Evolutionary conservation across 2,113 vertebrate genomes (phyloP), one percentile per base, ranked within the genome.

Genomic region (Crotalus tigris): DNA sequence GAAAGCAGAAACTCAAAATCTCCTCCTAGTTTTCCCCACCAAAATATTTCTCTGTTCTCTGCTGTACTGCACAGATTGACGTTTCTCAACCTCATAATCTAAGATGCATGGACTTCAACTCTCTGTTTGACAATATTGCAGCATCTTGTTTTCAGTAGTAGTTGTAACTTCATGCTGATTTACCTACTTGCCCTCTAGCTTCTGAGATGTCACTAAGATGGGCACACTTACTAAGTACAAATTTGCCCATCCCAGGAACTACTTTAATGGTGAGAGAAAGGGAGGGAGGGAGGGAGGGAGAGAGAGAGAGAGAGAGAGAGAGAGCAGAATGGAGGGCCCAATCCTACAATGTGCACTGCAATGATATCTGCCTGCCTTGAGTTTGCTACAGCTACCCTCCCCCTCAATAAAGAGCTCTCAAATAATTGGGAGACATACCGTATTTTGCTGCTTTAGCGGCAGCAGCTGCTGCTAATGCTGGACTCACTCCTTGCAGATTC

Each of bases 401-500:
- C 7, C 81, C 0, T 2, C 9, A 19, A 55, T n/a, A 39, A 39
- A 44, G 33, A 8, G 13, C 5, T 46, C 5, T 26, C 2, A 21
- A 64, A 7, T 58, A 29, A 81, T 51, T 58, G 13, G 17, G 59
- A 51, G 4, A 26, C 92, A 75, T 85, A 92, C 92, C 92, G 5
- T 92, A 92, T 85, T 92, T 92, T 12, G 92, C 92, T 59, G 92
- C 92, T 90, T 92, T 92, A 4, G 91, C 90, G 6, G 88, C 88
- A 1, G 90, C 90, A 9, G 85, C 44, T 24, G 91, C 91, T 8
- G 91, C 86, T 13, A 4, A 33, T 17, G 91, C 85, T 12, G 85
- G 91, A 87, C 85, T 92, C 13, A 90, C 64, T 17, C 64, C 92
- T 92, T 75, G 11, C 1, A 51, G 24, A 24, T 4, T 19, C 49